A percentile compares a stretch with the other conserved stretches of the same genome.
Conservation (phyloP, 30 jellyfish, hydroid and myxozoan genomes). For the Mastigias papua region DNA sequence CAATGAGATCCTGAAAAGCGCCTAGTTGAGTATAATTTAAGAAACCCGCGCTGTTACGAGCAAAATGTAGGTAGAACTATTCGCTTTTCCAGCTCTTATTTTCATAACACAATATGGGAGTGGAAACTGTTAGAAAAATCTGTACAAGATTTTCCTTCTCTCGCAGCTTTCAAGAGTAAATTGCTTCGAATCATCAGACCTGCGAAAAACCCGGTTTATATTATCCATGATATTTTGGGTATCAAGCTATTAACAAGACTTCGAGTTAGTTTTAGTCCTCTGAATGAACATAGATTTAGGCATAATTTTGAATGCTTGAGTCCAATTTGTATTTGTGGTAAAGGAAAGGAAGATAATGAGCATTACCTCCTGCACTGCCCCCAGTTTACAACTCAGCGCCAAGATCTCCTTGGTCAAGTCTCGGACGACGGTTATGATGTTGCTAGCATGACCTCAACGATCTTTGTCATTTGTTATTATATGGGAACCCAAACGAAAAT, state of each 20-base stretch:
- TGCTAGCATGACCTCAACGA: constrained; percentile 8
- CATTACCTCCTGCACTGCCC: too few relatives aligned
- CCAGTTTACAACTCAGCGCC: constrained; percentile 24
- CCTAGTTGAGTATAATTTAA: constrained; percentile 11
- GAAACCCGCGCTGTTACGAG: constrained; percentile 38
- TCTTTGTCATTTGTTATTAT: constrained; percentile 15
- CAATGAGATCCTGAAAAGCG: constrained; percentile 46
- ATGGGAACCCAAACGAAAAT: constrained; percentile 34
- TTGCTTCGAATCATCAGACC: too few relatives aligned
- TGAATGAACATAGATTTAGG: too few relatives aligned
- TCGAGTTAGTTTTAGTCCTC: constrained; percentile 27
- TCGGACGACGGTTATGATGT: constrained; percentile 27
- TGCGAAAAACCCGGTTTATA: too few relatives aligned
- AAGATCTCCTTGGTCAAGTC: constrained; percentile 25
- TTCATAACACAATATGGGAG: constrained; percentile 47
- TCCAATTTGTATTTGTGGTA: constrained; percentile 28
- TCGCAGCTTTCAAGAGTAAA: constrained; percentile 42
- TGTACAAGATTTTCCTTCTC: too few relatives aligned
- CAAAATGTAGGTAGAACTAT: constrained; percentile 37
- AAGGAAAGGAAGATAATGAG: constrained; percentile 29
- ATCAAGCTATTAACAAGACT: constrained; percentile 31
- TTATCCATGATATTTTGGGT: constrained; percentile 29
- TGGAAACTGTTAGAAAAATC: constrained; percentile 58
- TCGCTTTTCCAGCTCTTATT: too few relatives aligned
- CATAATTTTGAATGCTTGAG: too few relatives aligned